A percentile compares a stretch with the other conserved stretches of the same genome.
Evolutionary conservation across 2,888 invertebrate species (phyloP).

Genomic region (Fragum whitleyi): DNA sequence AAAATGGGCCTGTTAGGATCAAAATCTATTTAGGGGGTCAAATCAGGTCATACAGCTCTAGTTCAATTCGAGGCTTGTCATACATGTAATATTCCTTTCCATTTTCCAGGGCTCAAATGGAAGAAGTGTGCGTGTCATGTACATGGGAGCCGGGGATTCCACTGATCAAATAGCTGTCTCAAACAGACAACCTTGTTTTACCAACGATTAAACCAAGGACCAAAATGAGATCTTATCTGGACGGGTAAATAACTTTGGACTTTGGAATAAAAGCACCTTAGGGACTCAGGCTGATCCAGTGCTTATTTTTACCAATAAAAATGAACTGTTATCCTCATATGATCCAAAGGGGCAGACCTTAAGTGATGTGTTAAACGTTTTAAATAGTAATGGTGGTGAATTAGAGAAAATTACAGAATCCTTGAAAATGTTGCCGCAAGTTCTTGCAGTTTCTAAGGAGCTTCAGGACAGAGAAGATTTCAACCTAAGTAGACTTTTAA

Average conservation of each 20-base stretch:
- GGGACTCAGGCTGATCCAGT: background rate
- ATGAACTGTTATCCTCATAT: background rate
- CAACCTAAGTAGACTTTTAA: background rate
- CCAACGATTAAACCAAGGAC: background rate
- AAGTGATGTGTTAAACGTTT: background rate
- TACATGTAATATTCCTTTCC: too few species aligned
- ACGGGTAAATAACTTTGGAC: background rate
- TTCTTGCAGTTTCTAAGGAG: background rate
- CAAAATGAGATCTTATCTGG: background rate
- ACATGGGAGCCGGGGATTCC: background rate
- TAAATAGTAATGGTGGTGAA: background rate
- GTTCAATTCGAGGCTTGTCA: too few species aligned
- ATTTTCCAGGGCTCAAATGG: background rate
- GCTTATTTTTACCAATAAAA: background rate
- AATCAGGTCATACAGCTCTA: too few species aligned
- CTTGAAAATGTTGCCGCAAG: background rate
- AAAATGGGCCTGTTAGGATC: too few species aligned
- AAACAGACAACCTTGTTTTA: background rate
- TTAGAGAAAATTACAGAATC: background rate
- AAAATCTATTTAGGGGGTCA: too few species aligned
- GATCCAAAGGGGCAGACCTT: constrained; percentile 4
- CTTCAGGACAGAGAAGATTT: background rate
- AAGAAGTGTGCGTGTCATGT: background rate
- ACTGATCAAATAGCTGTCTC: background rate
- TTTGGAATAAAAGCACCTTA: background rate